Percentiles rank a stretch among this genome's conserved stretches.
These are phyloP conservation scores for Blennius ocellaris DNA, from an alignment of 2,113 vertebrate species.

Conservation along the genomic window DNA sequence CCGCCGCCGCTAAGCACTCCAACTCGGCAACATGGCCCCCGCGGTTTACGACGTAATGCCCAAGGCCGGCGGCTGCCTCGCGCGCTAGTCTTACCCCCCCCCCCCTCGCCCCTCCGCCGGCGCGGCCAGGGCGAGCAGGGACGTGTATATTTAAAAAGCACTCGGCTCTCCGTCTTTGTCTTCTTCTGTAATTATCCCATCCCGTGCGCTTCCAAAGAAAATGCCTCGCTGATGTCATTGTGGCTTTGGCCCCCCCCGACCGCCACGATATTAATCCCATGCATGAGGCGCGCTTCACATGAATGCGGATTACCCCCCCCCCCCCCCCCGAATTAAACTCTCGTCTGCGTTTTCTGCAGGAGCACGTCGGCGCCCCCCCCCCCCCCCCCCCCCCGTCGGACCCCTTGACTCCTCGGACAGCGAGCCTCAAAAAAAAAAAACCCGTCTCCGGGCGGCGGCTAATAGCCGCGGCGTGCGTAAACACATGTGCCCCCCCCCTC, in stretches of 20 bases:
- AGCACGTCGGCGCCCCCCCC: slow-evolving; percentile 63
- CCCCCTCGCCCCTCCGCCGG: slow-evolving; percentile 61
- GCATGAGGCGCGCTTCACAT: slow-evolving; percentile 61
- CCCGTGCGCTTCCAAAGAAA: slow-evolving; percentile 72
- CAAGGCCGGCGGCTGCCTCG: slow-evolving; percentile 64
- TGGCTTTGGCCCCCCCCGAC: slow-evolving; percentile 74
- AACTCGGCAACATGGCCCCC: slow-evolving; percentile 67
- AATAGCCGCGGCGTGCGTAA: slow-evolving; percentile 70
- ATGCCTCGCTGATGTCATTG: slow-evolving; percentile 81
- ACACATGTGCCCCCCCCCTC: slow-evolving; percentile 72
- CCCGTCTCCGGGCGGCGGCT: no score
- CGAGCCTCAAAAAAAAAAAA: no score
- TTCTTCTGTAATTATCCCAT: slow-evolving; percentile 82
- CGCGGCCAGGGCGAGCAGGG: no score
- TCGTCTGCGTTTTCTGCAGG: slow-evolving; percentile 57
- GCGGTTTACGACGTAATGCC: slow-evolving; percentile 56
- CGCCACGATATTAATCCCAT: slow-evolving; percentile 77
- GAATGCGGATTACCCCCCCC: slow-evolving; percentile 66
- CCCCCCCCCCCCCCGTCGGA: slow-evolving; percentile 63
- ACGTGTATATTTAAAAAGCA: slow-evolving; percentile 84
- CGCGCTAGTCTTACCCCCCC: slow-evolving; percentile 66
- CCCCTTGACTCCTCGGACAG: slow-evolving; percentile 68
- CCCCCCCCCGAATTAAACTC: slow-evolving; percentile 71
- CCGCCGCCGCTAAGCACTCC: slow-evolving; percentile 63
- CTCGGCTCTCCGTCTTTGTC: slow-evolving; percentile 78